phyloP scores from a whole-genome alignment of 2,888 invertebrate species.

The Pristionchus japonicus region DNA sequence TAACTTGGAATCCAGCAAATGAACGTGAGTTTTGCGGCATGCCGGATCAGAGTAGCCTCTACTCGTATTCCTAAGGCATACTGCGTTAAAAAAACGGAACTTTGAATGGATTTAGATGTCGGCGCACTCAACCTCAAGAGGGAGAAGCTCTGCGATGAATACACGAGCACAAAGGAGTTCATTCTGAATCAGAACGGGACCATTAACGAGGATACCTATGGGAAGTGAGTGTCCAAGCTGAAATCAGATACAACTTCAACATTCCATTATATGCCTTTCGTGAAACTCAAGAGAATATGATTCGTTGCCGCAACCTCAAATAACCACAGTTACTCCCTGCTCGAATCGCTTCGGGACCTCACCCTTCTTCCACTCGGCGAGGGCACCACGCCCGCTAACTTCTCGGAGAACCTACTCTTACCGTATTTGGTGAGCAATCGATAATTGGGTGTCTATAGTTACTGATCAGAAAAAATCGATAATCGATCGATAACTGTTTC shows the following conservation, averaged over 20 bases:
- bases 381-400: constrained; percentile 5
- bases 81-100: not conserved
- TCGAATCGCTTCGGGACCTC: not conserved
- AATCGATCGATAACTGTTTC: not conserved
- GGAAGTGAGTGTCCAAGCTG: constrained; percentile 32
- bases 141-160: constrained; percentile 28
- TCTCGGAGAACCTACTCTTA: not conserved
- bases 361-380: constrained; percentile 2
- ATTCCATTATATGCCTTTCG: no score
- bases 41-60: no score
- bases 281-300: not conserved
- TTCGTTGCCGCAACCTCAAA: not conserved
- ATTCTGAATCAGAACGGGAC: not conserved
- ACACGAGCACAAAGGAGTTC: not conserved
- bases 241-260: no score
- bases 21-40: no score
- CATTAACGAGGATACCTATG: not conserved
- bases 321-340: constrained; percentile 19
- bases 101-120: no score
- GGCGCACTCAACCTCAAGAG: constrained; percentile 35
- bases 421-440: constrained; percentile 20
- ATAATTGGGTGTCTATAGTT: not conserved
- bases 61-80: no score
- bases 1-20: no score
- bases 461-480: no score